Conservation (phyloP, 2,888 invertebrate genomes). For the Apodemia mormo region DNA sequence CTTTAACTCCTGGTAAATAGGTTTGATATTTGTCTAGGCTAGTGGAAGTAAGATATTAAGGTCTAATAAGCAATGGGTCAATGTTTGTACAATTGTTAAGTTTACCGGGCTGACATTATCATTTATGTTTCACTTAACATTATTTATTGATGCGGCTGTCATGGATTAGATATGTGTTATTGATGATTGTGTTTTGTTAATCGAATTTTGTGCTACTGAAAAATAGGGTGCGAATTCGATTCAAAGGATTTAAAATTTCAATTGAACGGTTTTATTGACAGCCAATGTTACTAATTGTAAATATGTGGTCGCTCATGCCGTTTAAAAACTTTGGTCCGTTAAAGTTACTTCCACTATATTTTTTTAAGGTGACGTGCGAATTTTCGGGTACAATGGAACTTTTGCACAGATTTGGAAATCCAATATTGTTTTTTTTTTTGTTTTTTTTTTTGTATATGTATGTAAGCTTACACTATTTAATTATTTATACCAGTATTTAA, state of each 20-base stretch:
- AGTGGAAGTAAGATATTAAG: constrained; percentile 39
- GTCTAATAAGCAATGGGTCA: constrained; percentile 64
- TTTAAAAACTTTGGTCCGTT: too few relatives aligned
- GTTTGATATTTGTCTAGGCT: constrained; percentile 36
- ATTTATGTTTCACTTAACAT: constrained; percentile 73
- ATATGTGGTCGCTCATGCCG: too few relatives aligned
- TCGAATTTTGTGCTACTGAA: constrained; percentile 32
- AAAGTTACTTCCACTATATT: too few relatives aligned
- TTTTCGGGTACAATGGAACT: too few relatives aligned
- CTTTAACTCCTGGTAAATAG: constrained; percentile 24
- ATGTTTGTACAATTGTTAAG: constrained; percentile 68
- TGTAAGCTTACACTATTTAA: too few relatives aligned
- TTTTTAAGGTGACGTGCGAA: too few relatives aligned
- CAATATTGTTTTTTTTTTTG: too few relatives aligned
- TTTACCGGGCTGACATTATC: constrained; percentile 73
- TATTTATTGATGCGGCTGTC: constrained; percentile 64
- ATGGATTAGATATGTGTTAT: constrained; percentile 53
- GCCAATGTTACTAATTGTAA: too few relatives aligned
- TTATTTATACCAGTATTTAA: too few relatives aligned
- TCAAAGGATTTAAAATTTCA: constrained; percentile 17
- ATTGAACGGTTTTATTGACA: not conserved
- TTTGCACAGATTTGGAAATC: too few relatives aligned
- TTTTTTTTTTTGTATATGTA: too few relatives aligned
- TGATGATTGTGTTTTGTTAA: constrained; percentile 43
- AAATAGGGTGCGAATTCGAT: constrained; percentile 19